Conservation (phyloP, 1,140 invertebrate species). For the Drosophila littoralis region DNA sequence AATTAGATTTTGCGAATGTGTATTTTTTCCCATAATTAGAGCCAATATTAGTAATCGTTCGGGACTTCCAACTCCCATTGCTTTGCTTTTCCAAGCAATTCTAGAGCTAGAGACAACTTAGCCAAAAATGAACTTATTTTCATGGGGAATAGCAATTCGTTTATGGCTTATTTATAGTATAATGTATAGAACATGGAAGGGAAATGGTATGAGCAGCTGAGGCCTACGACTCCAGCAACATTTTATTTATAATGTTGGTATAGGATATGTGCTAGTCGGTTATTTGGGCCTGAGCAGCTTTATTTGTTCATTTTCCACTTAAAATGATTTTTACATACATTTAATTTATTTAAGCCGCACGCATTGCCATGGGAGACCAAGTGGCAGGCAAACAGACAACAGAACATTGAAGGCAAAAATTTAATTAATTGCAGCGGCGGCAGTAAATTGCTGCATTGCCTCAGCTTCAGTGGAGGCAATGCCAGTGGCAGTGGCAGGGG, state of each 20-base stretch:
- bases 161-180: no score
- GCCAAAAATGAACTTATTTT: no score
- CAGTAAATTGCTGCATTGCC: conserved; percentile 44
- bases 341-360: conserved; percentile 77
- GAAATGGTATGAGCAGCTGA: no score
- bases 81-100: no score
- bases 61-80: no score
- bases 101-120: no score
- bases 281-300: neutral
- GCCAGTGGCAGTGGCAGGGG: conserved; percentile 32
- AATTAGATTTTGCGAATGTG: no score
- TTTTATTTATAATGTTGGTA: neutral
- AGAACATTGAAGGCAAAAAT: conserved; percentile 59
- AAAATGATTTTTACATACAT: conserved; percentile 56
- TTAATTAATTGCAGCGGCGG: conserved; percentile 76
- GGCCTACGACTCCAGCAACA: no score
- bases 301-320: conserved; percentile 15
- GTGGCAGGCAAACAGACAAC: conserved; percentile 22
- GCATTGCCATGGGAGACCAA: conserved; percentile 35
- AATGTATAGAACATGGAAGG: no score
- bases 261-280: neutral
- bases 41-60: no score
- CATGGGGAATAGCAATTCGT: no score
- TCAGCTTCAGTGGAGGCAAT: conserved; percentile 15
- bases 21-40: no score